These are phyloP conservation scores for Asbolus verrucosus DNA, from an alignment of 1,140 invertebrate genomes.

Conservation along the genomic window DNA sequence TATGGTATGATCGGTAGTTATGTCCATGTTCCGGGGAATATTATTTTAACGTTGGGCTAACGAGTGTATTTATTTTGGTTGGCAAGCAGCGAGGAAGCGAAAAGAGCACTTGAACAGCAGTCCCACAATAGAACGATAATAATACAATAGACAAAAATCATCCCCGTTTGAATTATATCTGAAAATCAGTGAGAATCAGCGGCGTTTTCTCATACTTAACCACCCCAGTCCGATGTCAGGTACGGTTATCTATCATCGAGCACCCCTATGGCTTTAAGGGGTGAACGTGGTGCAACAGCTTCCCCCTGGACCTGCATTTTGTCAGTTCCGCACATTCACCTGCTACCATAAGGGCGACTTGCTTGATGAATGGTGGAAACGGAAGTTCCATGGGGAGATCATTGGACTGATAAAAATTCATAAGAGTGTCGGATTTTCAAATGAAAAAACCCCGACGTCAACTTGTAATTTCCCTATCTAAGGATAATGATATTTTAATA, in stretches of 20 bases:
- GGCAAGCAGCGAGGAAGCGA: no score
- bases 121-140: slow-evolving; percentile 7
- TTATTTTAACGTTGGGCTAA: slow-evolving; percentile 24
- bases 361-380: no score
- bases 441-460: not conserved
- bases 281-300: slow-evolving; percentile 46
- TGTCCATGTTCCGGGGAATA: slow-evolving; percentile 16
- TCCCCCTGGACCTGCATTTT: slow-evolving; percentile 22
- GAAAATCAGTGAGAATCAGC: slow-evolving; percentile 51
- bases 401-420: no score
- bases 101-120: slow-evolving; percentile 23
- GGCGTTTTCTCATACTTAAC: slow-evolving; percentile 53
- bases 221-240: no score
- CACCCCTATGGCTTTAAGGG: slow-evolving; percentile 49
- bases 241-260: slow-evolving; percentile 55
- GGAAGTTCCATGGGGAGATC: slow-evolving; percentile 9
- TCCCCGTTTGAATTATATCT: slow-evolving; percentile 44
- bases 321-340: not conserved
- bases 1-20: not conserved
- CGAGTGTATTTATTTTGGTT: slow-evolving; percentile 26
- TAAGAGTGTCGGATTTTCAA: slow-evolving; percentile 17
- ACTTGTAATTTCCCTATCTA: not conserved
- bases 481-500: slow-evolving; percentile 54
- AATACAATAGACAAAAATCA: slow-evolving; percentile 25
- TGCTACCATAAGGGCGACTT: slow-evolving; percentile 3